phyloP scores from a whole-genome alignment of 1,140 invertebrate genomes.

The Aporrectodea caliginosa region DNA sequence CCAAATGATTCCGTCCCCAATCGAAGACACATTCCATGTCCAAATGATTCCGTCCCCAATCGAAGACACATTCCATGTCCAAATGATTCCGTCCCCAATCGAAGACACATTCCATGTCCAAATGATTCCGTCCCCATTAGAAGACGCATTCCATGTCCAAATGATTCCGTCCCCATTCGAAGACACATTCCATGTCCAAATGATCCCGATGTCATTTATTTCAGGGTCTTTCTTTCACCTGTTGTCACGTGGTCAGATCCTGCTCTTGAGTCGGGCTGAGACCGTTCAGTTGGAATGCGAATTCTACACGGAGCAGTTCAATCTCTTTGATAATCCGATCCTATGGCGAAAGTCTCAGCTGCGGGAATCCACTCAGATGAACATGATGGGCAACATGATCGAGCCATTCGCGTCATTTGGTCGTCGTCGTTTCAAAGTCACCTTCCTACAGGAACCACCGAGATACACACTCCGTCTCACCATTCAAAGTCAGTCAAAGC shows the following conservation, averaged over 20 bases:
- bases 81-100: too few relatives aligned
- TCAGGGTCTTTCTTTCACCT: background rate
- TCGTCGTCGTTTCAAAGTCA: background rate
- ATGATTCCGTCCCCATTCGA: too few relatives aligned
- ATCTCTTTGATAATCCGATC: conserved; percentile 19
- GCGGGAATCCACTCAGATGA: conserved; percentile 8
- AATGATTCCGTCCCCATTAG: too few relatives aligned
- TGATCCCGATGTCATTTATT: too few relatives aligned
- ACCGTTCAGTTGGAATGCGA: background rate
- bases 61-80: too few relatives aligned
- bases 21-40: too few relatives aligned
- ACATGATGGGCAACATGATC: conserved; percentile 14
- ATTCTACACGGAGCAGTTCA: conserved; percentile 5
- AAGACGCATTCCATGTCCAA: too few relatives aligned
- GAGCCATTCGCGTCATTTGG: conserved; percentile 16
- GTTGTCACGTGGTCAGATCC: background rate
- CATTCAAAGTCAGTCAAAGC: background rate
- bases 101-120: too few relatives aligned
- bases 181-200: too few relatives aligned
- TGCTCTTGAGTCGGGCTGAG: background rate
- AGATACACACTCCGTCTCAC: background rate
- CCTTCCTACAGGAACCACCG: background rate
- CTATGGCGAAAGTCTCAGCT: conserved; percentile 13
- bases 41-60: too few relatives aligned
- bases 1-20: too few relatives aligned